Base-by-base conservation (phyloP, 2,113 vertebrate genomes). In the Anolis carolinensis region DNA sequence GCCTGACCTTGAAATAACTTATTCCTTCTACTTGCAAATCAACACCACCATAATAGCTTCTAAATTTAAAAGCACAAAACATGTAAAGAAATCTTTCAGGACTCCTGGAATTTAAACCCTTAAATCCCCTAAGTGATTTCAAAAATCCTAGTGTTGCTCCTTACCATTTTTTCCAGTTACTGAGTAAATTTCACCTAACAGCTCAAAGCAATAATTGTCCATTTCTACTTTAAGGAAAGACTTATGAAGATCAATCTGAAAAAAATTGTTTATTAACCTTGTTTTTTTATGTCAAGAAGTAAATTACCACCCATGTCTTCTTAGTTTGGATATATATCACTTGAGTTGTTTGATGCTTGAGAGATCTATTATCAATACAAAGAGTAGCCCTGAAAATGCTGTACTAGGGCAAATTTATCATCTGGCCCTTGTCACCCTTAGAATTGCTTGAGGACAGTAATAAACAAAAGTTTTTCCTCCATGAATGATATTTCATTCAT, bases 161-260 rank as follows among this genome's bases (percentile, higher is more conserved):
- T 86, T 81, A n/a, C 7, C 8, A 13, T 14, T 48, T 20, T 62
- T 85, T 62, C 81, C 81, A 85, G 75, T 34, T 9, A 50, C 5
- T 5, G 88, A 79, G 89, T 68, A 65, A 48, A 63, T 89, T 90
- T 86, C 1, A 44, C 21, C 80, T 59, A 82, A 71, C 14, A 82
- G 7, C 23, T 86, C 39, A 77, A 25, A 81, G 10, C 36, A 87
- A 39, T 16, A 81, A 88, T 82, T 10, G 9, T 27, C 7, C 65
- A 44, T 70, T 44, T 79, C 50, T 71, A 30, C 18, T 34, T 30
- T 89, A 85, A 88, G 78, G 3, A 72, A 82, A 72, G 32, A 76
- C 6, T 76, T 20, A 34, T 79, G 32, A 5, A 74, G 1, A n/a
- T 62, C 44, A 84, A 34, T n/a, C 7, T 14, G 59, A 67, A 86